Evolutionary conservation across 2,797 vertebrate species (phyloP).

Genomic region (Sciurus vulgaris): DNA sequence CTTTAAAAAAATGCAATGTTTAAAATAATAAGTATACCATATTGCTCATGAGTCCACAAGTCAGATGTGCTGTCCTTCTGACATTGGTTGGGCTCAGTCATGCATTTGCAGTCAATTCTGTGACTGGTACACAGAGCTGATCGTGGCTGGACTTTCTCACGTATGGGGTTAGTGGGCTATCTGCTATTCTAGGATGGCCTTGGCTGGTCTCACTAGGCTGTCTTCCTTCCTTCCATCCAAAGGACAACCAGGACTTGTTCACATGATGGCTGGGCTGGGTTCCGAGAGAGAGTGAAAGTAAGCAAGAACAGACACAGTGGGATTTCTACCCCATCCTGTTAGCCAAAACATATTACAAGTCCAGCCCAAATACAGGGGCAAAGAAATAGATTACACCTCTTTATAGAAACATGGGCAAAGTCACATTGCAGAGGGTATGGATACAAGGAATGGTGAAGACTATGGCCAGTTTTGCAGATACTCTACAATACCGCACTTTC

Average conservation of each 20-base stretch:
- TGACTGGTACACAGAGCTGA: not conserved
- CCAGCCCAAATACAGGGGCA: not conserved
- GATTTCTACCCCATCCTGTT: slow-evolving; percentile 39
- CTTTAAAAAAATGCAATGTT: slow-evolving; percentile 29
- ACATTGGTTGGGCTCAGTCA: not conserved
- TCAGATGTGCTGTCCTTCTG: slow-evolving; percentile 10
- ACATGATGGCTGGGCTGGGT: not conserved
- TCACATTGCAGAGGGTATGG: slow-evolving; percentile 11
- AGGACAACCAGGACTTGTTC: not conserved
- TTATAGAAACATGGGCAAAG: slow-evolving; percentile 24
- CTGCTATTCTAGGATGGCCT: not conserved
- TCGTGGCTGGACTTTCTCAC: not conserved
- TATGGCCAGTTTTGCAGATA: slow-evolving; percentile 26
- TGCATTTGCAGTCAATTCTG: slow-evolving; percentile 36
- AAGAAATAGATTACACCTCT: slow-evolving; percentile 32
- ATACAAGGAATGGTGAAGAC: not conserved
- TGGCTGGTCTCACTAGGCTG: not conserved
- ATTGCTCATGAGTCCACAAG: not conserved
- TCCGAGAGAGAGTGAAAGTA: not conserved
- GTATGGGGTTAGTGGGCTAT: not conserved
- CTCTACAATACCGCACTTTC: not conserved
- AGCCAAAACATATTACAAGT: slow-evolving; percentile 43
- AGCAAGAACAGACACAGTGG: slow-evolving; percentile 13
- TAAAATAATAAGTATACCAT: slow-evolving; percentile 6
- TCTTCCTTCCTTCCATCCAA: slow-evolving; percentile 4